These are phyloP conservation scores for Gonatopus flavifemur DNA, from an alignment of 1,140 invertebrate species.

Conservation along the genomic window DNA sequence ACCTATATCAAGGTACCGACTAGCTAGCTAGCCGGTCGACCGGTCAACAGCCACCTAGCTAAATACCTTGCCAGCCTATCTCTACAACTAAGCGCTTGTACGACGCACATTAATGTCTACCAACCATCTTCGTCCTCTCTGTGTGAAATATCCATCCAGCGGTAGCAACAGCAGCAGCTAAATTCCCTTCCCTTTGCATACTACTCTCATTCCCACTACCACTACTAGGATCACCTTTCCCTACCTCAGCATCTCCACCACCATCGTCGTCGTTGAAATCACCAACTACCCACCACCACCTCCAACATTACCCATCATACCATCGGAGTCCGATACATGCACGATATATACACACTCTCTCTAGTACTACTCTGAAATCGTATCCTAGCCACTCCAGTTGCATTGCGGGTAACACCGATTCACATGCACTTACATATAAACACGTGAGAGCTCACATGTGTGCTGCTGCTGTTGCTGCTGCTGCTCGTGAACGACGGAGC, in stretches of 20 bases:
- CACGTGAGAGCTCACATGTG: slow-evolving; percentile 19
- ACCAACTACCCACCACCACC: slow-evolving; percentile 32
- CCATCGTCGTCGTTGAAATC: slow-evolving; percentile 47
- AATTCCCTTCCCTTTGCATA: too few species aligned
- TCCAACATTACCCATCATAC: background rate
- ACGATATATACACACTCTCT: slow-evolving; percentile 31
- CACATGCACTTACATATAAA: slow-evolving; percentile 1
- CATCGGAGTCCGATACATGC: slow-evolving; percentile 1
- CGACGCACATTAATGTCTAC: slow-evolving; percentile 11
- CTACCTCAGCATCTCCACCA: slow-evolving; percentile 3
- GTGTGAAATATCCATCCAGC: slow-evolving; percentile 3
- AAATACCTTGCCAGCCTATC: slow-evolving; percentile 15
- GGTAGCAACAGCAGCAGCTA: background rate
- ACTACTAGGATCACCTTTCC: too few species aligned
- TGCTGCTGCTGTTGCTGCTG: too few species aligned
- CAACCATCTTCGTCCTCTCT: slow-evolving; percentile 18
- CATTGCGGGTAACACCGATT: slow-evolving; percentile 39
- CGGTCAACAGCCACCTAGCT: slow-evolving; percentile 18
- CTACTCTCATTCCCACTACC: too few species aligned
- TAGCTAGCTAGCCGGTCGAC: slow-evolving; percentile 16
- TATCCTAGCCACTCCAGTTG: slow-evolving; percentile 45
- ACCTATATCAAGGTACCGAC: slow-evolving; percentile 14
- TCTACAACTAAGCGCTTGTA: too few species aligned
- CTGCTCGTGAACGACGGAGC: background rate
- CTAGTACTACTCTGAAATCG: slow-evolving; percentile 33